Conservation (phyloP, 1,140 invertebrate genomes). For the Ruditapes philippinarum region DNA sequence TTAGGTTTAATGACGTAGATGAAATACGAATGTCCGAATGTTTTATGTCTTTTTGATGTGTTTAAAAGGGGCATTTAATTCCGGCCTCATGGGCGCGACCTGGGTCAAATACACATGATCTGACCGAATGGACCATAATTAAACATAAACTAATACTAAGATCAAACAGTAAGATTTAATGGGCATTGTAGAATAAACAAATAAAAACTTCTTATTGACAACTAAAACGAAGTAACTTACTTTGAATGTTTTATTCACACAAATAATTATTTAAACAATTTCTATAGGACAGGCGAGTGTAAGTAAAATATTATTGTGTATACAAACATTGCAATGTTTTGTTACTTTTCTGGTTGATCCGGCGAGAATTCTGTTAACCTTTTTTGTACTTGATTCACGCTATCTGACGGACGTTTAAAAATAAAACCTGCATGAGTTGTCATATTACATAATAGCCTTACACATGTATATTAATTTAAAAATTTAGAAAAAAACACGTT, state of each 20-base stretch:
- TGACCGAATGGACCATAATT: background rate
- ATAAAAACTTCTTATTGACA: background rate
- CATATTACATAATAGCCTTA: no score
- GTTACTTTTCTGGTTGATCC: no score
- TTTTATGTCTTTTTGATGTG: slow-evolving; percentile 36
- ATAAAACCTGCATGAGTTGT: no score
- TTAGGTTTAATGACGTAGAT: slow-evolving; percentile 43
- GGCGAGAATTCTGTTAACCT: no score
- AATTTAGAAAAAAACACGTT: no score
- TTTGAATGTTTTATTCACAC: background rate
- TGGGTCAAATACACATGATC: slow-evolving; percentile 32
- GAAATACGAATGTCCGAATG: slow-evolving; percentile 8
- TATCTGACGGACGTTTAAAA: no score
- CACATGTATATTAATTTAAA: no score
- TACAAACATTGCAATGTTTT: no score
- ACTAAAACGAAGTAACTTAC: background rate
- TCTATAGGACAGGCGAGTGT: no score
- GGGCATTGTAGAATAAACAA: background rate
- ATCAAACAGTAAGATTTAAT: slow-evolving; percentile 20
- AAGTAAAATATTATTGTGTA: no score
- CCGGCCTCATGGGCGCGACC: background rate
- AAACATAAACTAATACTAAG: slow-evolving; percentile 1
- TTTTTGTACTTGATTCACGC: no score
- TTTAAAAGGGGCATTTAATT: slow-evolving; percentile 37
- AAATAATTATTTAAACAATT: no score